Evolutionary conservation across 2,888 invertebrate genomes (phyloP).

Genomic region (Ashinkailepas kermadecensis): DNA sequence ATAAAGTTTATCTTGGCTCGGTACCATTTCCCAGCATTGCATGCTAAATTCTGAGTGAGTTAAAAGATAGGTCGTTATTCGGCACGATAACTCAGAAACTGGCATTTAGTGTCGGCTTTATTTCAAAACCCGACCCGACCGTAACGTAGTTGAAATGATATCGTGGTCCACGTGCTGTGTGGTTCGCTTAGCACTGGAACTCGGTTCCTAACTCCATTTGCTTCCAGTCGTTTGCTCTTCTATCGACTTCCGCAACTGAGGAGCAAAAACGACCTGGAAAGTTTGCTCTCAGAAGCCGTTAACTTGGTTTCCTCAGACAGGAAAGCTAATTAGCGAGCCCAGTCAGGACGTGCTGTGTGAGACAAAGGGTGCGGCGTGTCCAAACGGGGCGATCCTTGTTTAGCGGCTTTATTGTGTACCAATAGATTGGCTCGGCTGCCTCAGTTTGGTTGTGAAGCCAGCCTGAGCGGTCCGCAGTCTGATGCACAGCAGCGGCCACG

Average conservation of each 20-base stretch:
- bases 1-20: no score
- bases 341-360: neutral
- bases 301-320: neutral
- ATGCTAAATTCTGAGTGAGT: no score
- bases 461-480: neutral
- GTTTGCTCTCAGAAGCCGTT: neutral
- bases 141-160: no score
- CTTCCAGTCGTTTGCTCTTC: neutral
- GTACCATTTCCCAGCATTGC: no score
- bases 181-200: neutral
- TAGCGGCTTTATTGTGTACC: conserved; percentile 14
- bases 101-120: no score
- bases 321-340: neutral
- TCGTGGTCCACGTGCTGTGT: no score
- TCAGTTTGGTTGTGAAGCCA: no score
- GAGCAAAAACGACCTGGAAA: neutral
- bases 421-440: neutral
- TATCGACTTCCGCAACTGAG: neutral
- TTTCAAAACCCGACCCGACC: no score
- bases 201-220: neutral
- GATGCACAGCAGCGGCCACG: neutral
- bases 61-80: no score
- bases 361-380: neutral
- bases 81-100: no score
- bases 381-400: neutral